Evolutionary conservation across 2,797 vertebrate species (phyloP).

Genomic region (Knipowitschia caucasica): DNA sequence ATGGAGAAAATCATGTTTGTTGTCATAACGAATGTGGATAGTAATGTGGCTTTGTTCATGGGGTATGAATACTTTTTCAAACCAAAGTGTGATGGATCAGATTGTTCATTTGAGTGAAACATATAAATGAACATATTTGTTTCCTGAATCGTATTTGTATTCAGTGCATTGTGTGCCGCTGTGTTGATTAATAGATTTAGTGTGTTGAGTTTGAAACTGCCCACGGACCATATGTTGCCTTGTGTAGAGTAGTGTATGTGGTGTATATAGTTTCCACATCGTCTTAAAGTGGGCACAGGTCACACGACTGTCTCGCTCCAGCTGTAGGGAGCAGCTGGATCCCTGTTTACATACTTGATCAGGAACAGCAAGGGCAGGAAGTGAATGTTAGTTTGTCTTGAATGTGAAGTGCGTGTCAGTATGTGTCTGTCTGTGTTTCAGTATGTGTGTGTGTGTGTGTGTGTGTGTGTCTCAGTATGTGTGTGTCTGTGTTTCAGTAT

Average conservation of each 20-base stretch:
- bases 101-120: slow-evolving; percentile 6
- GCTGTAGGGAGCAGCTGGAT: slow-evolving; percentile 59
- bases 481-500: slow-evolving; percentile 41
- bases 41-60: too few species aligned
- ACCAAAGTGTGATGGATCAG: too few species aligned
- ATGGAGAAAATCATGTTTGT: too few species aligned
- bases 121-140: slow-evolving; percentile 20
- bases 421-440: slow-evolving; percentile 40
- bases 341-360: slow-evolving; percentile 30
- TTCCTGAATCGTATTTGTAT: slow-evolving; percentile 18
- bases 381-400: slow-evolving; percentile 32
- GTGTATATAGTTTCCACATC: slow-evolving; percentile 42
- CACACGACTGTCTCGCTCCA: slow-evolving; percentile 54
- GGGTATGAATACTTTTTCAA: too few species aligned
- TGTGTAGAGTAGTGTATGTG: slow-evolving; percentile 17
- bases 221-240: slow-evolving; percentile 6
- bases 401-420: slow-evolving; percentile 24
- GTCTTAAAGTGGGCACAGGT: slow-evolving; percentile 53
- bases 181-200: slow-evolving; percentile 48
- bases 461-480: slow-evolving; percentile 54
- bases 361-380: slow-evolving; percentile 10
- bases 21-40: too few species aligned
- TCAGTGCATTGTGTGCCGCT: slow-evolving; percentile 8
- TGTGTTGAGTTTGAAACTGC: slow-evolving; percentile 21
- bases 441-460: slow-evolving; percentile 26